Base-by-base conservation (phyloP, 1,140 invertebrate species). In the Macrobrachium rosenbergii region DNA sequence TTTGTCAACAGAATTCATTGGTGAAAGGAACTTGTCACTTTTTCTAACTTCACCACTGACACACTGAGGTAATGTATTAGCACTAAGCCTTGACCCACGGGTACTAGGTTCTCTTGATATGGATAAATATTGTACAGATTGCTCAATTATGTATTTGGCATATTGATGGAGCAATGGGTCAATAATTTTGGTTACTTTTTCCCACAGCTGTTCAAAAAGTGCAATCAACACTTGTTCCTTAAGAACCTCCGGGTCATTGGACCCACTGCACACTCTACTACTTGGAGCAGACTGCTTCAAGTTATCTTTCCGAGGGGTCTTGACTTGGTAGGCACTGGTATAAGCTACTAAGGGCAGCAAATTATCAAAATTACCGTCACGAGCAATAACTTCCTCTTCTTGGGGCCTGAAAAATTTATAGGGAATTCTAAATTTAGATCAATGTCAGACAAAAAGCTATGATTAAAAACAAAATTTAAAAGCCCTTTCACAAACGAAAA, bases 201-300 rank as follows among this genome's bases (percentile, higher is more conserved):
- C 63, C 84, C 84, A 87, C 14, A 87, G 52, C 58, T 81, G 79
- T 21, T 87, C 84, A 87, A 87, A 87, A n/a, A 87, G 78, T 79
- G 81, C 64, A 28, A 87, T 87, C 2, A 87, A 37, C 8, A 87
- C 67, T 75, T 87, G 84, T 45, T 87, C 84, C 75, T 87, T 87
- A 23, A 87, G 72, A 59, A 87, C 84, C 52, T 87, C 84, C 37
- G 84, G 84, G 60, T 87, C 84, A 82, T 87, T 87, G 14, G 84
- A 87, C 63, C 84, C 84, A 82, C 84, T 87, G 81, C 84, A 87
- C 23, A 87, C 84, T 87, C 84, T 73, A 75, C 84, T 87, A 80
- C 83, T 86, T n/a, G 23, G 60, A 45, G 77, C 45, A 21, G 63
- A 78, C 60, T 60, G 73, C 84, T 80, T 87, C 52, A 58, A 58